Conservation (phyloP, 2,888 invertebrate species). For the Stenoptilia bipunctidactyla region DNA sequence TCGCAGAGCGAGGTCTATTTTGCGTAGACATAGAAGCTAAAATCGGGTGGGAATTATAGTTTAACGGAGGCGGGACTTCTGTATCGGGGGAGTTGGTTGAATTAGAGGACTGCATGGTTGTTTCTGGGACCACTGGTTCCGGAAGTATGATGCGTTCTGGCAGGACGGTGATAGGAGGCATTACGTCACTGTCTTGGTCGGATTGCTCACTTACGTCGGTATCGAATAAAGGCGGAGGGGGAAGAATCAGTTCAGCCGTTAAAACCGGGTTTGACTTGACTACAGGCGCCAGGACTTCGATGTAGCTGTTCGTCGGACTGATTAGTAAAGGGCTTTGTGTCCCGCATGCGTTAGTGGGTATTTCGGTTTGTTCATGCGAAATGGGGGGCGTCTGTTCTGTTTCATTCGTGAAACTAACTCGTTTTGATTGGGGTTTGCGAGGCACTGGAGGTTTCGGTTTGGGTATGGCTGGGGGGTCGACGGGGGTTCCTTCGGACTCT, state of each 20-base stretch:
- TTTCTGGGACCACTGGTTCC: slow-evolving; percentile 49
- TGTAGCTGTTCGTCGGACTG: slow-evolving; percentile 33
- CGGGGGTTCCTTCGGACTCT: slow-evolving; percentile 29
- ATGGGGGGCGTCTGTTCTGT: slow-evolving; percentile 21
- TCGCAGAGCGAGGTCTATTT: slow-evolving; percentile 22
- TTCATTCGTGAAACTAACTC: slow-evolving; percentile 64
- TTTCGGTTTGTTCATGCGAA: slow-evolving; percentile 37
- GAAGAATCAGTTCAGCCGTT: slow-evolving; percentile 59
- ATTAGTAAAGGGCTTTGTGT: slow-evolving; percentile 51
- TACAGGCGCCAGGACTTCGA: slow-evolving; percentile 38
- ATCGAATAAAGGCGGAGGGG: slow-evolving; percentile 63
- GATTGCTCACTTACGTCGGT: slow-evolving; percentile 51
- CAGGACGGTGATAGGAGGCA: slow-evolving; percentile 48
- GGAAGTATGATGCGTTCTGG: slow-evolving; percentile 52
- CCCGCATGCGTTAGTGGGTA: slow-evolving; percentile 62
- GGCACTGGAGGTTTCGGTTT: slow-evolving; percentile 61
- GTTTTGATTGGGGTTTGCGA: slow-evolving; percentile 58
- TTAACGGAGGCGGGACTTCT: slow-evolving; percentile 57
- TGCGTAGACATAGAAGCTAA: slow-evolving; percentile 14
- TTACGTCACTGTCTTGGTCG: slow-evolving; percentile 29
- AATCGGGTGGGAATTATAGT: slow-evolving; percentile 38
- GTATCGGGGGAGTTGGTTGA: slow-evolving; percentile 51
- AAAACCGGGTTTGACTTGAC: slow-evolving; percentile 39
- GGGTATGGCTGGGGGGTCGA: slow-evolving; percentile 31
- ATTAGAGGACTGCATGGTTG: slow-evolving; percentile 57